Percentiles rank a stretch among this genome's conserved stretches.
phyloP scores from a whole-genome alignment of 2,888 invertebrate species.

The Harpalus rubripes region DNA sequence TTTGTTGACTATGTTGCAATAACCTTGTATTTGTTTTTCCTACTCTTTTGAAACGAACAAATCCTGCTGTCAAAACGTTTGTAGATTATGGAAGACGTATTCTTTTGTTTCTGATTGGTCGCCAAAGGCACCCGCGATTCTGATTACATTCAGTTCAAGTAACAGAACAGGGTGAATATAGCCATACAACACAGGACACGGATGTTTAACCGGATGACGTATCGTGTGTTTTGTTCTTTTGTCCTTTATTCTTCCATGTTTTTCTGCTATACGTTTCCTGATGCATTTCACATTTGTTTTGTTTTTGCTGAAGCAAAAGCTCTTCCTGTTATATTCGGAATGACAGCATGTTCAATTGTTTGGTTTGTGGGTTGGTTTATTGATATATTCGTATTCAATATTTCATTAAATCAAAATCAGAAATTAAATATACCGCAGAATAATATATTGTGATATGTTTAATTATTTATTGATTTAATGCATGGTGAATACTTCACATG shows the following conservation, averaged over 20 bases:
- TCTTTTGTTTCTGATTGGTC: conserved; percentile 32
- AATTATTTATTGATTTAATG: not conserved
- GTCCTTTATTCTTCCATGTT: conserved; percentile 40
- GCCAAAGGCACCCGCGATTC: conserved; percentile 13
- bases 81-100: conserved; percentile 7
- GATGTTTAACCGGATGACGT: conserved; percentile 56
- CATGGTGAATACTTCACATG: not conserved
- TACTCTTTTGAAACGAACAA: conserved; percentile 18
- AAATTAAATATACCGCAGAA: too few relatives aligned
- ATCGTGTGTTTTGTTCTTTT: conserved; percentile 49
- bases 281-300: conserved; percentile 33
- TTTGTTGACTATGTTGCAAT: not conserved
- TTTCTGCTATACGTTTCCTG: not conserved
- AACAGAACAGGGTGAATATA: conserved; percentile 36
- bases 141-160: conserved; percentile 46
- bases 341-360: not conserved
- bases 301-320: conserved; percentile 5
- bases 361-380: not conserved
- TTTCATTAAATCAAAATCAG: too few relatives aligned
- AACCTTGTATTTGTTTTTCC: not conserved
- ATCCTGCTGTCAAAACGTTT: conserved; percentile 22
- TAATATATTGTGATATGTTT: not conserved
- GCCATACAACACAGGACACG: conserved; percentile 40
- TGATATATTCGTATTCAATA: not conserved
- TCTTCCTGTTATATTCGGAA: not conserved